Evolutionary conservation across 2,797 vertebrate genomes (phyloP).

Genomic region (Molossus alvarezi): DNA sequence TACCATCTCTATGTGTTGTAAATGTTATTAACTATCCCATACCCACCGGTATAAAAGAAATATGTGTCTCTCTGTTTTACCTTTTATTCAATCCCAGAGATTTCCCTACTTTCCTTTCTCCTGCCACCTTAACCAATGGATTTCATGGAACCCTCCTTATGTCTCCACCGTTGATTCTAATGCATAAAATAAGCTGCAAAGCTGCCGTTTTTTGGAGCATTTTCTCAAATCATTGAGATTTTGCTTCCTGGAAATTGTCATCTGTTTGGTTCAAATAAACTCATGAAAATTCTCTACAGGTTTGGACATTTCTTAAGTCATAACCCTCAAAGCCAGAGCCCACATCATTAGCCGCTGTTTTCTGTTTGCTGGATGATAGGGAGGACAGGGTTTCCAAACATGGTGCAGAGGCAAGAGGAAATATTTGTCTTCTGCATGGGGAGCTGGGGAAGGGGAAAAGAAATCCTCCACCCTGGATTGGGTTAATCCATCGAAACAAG

Average conservation of each 20-base stretch:
- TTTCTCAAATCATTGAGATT: not conserved
- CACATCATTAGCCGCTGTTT: constrained; percentile 16
- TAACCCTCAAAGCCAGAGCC: constrained; percentile 36
- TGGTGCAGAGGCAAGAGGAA: not conserved
- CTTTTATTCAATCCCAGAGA: not conserved
- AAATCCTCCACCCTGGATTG: not conserved
- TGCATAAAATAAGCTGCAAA: not conserved
- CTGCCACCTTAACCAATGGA: not conserved
- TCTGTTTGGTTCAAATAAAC: not conserved
- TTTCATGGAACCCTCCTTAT: not conserved
- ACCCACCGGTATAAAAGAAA: not conserved
- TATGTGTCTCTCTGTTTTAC: not conserved
- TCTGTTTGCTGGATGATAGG: not conserved
- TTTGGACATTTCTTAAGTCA: not conserved
- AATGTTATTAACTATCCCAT: not conserved
- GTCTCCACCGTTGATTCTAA: not conserved
- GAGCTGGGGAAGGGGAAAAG: not conserved
- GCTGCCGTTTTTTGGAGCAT: not conserved
- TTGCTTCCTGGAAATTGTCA: not conserved
- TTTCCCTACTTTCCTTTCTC: not conserved
- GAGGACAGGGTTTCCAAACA: constrained; percentile 33
- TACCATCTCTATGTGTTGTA: not conserved
- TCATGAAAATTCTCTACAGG: not conserved
- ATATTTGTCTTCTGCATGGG: not conserved
- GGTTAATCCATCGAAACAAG: constrained; percentile 13